Base-by-base conservation (phyloP, 2,797 vertebrate species). In the Leuciscus waleckii region DNA sequence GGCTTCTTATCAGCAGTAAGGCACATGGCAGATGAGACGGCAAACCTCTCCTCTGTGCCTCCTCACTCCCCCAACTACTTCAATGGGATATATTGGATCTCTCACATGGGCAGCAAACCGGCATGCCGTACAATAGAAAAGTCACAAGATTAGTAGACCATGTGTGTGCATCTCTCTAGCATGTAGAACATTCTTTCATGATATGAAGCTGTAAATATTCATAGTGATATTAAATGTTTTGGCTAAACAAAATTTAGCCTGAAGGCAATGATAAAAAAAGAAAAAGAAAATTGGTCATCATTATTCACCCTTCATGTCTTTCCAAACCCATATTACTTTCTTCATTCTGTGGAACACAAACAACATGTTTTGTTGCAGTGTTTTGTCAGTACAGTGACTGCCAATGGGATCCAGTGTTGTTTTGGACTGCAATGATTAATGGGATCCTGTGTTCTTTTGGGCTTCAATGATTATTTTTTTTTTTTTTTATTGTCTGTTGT, bases 1-100 rank as follows among this genome's bases (percentile, higher is more conserved):
- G 7, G 2, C 71, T 74, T 63, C 82, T 89, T 88, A 89, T 89
- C 88, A 86, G 85, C 69, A 76, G 51, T 65, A 5, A 51, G 75
- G 69, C 87, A 89, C 76, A 89, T 86, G 75, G 85, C 39, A 61
- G 37, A 82, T 58, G 82, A 74, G 69, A 84, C 37, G 81, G 26
- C 26, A 39, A 63, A 68, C 71, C 35, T 43, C 56, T 79, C 46
- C 35, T 63, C 58, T 41, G 26, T 43, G 75, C 32, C 32, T 86
- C 54, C 83, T 68, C 26, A 8, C 61, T 75, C 17, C 32, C 51
- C 58, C 51, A 78, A 85, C 71, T 80, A 88, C 71, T 85, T 88
- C 75, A 82, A 35, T 49, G 17, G 51, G 67, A 73, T 17, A 69
- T 71, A 39, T 26, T 56, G 56, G 77, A 82, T 63, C 65, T 39